Evolutionary conservation across 2,888 invertebrate genomes (phyloP).

Genomic region (Biston stratarius): DNA sequence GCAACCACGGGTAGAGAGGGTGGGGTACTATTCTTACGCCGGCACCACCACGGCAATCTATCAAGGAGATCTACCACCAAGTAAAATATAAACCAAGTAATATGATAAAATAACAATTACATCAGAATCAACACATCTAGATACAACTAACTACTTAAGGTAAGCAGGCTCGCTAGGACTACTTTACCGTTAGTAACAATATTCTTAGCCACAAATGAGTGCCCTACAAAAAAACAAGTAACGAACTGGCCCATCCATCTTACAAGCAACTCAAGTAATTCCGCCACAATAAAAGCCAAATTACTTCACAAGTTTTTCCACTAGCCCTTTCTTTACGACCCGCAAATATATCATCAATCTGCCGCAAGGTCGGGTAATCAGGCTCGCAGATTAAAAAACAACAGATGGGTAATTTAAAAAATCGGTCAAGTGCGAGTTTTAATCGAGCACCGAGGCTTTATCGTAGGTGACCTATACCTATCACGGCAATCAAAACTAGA

Average conservation of each 20-base stretch:
- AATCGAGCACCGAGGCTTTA: no score
- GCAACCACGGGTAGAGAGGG: no score
- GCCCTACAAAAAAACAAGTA: constrained; percentile 26
- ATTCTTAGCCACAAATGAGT: constrained; percentile 10
- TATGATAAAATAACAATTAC: no score
- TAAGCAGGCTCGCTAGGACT: neutral
- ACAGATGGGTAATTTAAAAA: neutral
- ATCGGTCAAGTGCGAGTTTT: neutral
- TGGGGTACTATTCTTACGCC: no score
- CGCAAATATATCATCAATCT: constrained; percentile 62
- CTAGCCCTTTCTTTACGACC: constrained; percentile 43
- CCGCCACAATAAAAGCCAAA: constrained; percentile 37
- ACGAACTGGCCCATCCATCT: constrained; percentile 31
- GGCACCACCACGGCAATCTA: no score
- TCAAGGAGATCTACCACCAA: no score
- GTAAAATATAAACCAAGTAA: no score
- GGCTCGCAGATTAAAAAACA: constrained; percentile 34
- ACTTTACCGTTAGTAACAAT: constrained; percentile 6
- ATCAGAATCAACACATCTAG: neutral
- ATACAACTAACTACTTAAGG: neutral
- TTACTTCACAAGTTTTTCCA: constrained; percentile 41
- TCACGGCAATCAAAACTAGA: no score
- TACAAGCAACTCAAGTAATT: constrained; percentile 32
- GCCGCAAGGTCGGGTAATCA: constrained; percentile 61
- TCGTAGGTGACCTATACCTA: no score